Conservation (phyloP, 1,140 invertebrate genomes). For the Halictus rubicundus region DNA sequence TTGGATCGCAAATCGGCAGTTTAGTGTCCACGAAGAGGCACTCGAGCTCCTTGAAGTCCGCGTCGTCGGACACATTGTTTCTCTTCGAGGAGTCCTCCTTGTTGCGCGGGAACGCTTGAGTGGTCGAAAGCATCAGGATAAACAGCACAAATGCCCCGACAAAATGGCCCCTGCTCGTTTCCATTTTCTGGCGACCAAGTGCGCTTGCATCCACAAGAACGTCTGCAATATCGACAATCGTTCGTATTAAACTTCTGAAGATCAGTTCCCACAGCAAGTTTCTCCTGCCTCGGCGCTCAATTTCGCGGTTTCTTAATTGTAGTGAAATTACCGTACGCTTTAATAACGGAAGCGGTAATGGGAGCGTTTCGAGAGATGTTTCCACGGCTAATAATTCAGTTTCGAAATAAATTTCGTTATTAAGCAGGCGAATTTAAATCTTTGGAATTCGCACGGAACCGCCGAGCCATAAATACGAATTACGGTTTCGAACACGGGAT, state of each 20-base stretch:
- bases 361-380: conserved; percentile 15
- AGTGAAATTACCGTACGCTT: background rate
- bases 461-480: background rate
- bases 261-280: background rate
- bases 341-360: background rate
- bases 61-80: conserved; percentile 12
- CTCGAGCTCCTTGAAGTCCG: background rate
- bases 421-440: conserved; percentile 4
- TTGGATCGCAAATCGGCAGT: conserved; percentile 18
- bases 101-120: conserved; percentile 23
- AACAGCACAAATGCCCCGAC: conserved; percentile 18
- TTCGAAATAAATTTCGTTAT: background rate
- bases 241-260: background rate
- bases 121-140: conserved; percentile 16
- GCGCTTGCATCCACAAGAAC: conserved; percentile 28
- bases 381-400: background rate
- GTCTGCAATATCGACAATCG: conserved; percentile 30
- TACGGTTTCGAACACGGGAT: background rate
- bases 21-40: conserved; percentile 23
- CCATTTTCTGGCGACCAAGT: conserved; percentile 25
- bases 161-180: conserved; percentile 35
- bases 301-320: conserved; percentile 5
- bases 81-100: background rate
- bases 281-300: background rate
- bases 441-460: background rate